phyloP scores from a whole-genome alignment of 2,888 invertebrate species.

The Unio delphinus region DNA sequence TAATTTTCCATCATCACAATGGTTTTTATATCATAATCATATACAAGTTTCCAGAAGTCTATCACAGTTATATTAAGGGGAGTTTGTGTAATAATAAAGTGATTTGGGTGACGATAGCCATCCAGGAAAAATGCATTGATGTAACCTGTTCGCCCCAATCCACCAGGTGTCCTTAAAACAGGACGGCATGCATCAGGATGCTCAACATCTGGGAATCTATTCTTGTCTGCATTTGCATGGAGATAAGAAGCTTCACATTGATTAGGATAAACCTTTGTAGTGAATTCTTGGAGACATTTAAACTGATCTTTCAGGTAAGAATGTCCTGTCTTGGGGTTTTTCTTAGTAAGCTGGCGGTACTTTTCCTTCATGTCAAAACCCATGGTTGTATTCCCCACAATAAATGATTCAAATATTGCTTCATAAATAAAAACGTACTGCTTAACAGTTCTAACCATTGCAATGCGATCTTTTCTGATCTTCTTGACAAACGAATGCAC shows the following conservation, averaged over 20 bases:
- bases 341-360: constrained; percentile 52
- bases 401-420: constrained; percentile 65
- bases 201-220: constrained; percentile 61
- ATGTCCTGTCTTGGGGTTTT: constrained; percentile 54
- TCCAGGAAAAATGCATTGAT: constrained; percentile 70
- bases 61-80: constrained; percentile 65
- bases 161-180: constrained; percentile 47
- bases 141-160: constrained; percentile 57
- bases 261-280: constrained; percentile 40
- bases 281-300: constrained; percentile 55
- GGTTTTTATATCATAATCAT: constrained; percentile 61
- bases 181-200: constrained; percentile 59
- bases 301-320: constrained; percentile 65
- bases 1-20: constrained; percentile 67
- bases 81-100: constrained; percentile 69
- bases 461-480: constrained; percentile 62
- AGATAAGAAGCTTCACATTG: constrained; percentile 49
- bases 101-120: constrained; percentile 52
- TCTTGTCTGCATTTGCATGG: constrained; percentile 58
- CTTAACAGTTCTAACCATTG: constrained; percentile 68
- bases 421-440: constrained; percentile 70
- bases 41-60: constrained; percentile 71
- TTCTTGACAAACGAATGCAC: constrained; percentile 61
- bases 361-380: constrained; percentile 54
- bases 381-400: constrained; percentile 57